Evolutionary conservation across 2,888 invertebrate species (phyloP), one percentile per base, ranked within the genome.

Genomic region (Meganola albula): DNA sequence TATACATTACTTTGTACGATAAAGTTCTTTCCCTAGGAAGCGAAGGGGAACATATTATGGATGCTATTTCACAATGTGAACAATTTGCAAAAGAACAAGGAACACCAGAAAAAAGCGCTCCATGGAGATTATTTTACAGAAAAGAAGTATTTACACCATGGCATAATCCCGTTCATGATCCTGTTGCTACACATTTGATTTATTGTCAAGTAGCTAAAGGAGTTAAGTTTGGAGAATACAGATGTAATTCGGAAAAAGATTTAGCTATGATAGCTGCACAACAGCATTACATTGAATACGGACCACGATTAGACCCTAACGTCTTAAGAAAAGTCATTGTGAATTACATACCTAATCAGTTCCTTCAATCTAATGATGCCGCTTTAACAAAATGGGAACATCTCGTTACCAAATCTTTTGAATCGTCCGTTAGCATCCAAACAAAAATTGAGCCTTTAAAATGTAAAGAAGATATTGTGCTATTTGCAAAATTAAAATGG

Each of bases 41-140:
- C 69, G 96, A 94, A 41, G 90, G 90, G 10, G 97, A 97, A 71
- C 97, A 97, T 65, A 92, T 98, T 0, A 93, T 98, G 92, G 98
- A 98, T 76, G 98, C 97, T 1, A 93, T 98, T 58, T 96, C 96
- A 0, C 96, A 97, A 70, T 97, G 97, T 72, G 98, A 98, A 70
- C 97, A 98, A 68, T 97, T 95, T 70, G 93, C 96, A 12, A 96
- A 93, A 74, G 97, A 97, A 72, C 93, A 94, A 67, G 95, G 96
- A 0, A 90, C 91, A 2, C 90, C 92, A 34, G 96, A 97, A 68
- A 88, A 93, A 51, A 92, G 90, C 59, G 95, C 95, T 3, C 93
- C 94, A 0, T 98, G 97, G 97, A 89, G 93, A 51, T 73, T 97
- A 27, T 95, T 94, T 74, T 91, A 94, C 68, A 87, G 95, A 29